Evolutionary conservation across 2,888 invertebrate genomes (phyloP), one percentile per base, ranked within the genome.

Genomic region (Andrena dorsata): DNA sequence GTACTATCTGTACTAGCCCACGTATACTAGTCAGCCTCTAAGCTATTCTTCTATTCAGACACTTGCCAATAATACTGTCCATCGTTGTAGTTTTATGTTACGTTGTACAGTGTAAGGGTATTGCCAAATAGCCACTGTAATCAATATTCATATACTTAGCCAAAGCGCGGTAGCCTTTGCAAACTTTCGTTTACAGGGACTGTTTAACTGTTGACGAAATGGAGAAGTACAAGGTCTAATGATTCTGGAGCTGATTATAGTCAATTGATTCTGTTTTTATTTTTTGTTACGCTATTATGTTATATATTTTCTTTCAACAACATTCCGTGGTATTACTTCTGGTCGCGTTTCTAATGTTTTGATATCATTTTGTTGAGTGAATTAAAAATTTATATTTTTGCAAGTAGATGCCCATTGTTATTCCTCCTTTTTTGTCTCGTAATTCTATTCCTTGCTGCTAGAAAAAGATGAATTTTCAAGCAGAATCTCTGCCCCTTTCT

Each of bases 191-290:
- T 87, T 69, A 81, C 85, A 86, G 86, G 89, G 90, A 90, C 87
- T 90, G 91, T 92, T 92, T 91, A 92, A 90, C 90, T 90, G 91
- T 91, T 92, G 92, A 93, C 92, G 92, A 92, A 91, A 92, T 90
- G 91, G 90, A 90, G 85, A 89, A 90, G 91, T 90, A 92, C 89
- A 91, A 86, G 92, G 92, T 92, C 90, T 93, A 41, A 91, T 91
- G 91, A 92, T 93, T 93, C 90, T 89, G 86, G 88, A 80, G 86
- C 88, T 90, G 87, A 92, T 92, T 92, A 91, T 92, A 92, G 91
- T 90, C 74, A 86, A 90, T 90, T 90, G 87, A 90, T 91, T 91
- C 81, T 85, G 84, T 91, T 91, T 90, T 92, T 91, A 89, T 88
- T 91, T 90, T 89, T 91, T 90, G 87, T 90, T 92, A 89, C 85